Evolutionary conservation across 2,113 vertebrate species (phyloP).

Genomic region (Onychostruthus taczanowskii): DNA sequence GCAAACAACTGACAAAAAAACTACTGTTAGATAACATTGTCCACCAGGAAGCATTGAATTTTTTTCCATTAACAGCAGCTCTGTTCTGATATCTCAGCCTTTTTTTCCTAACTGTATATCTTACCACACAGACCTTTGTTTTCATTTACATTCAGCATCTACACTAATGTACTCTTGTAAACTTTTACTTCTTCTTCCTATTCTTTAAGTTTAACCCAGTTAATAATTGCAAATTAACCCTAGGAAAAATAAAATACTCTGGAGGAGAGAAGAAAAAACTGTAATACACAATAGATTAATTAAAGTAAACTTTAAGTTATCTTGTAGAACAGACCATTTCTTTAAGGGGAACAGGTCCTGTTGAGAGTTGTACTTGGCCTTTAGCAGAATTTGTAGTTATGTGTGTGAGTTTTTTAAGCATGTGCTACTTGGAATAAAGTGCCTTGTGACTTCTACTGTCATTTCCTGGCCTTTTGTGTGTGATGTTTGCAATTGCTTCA

Average conservation of each 20-base stretch:
- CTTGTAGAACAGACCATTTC: not conserved
- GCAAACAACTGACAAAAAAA: not conserved
- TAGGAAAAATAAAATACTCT: not conserved
- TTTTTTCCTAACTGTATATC: not conserved
- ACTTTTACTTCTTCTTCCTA: not conserved
- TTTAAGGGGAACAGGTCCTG: not conserved
- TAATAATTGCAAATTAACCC: not conserved
- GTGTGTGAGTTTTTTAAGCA: not conserved
- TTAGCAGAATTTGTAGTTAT: not conserved
- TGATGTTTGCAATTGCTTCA: not conserved
- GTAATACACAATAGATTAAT: not conserved
- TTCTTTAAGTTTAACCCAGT: not conserved
- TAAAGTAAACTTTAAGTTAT: not conserved
- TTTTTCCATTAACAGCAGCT: not conserved
- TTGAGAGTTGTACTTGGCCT: not conserved
- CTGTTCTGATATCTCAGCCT: not conserved
- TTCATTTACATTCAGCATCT: not conserved
- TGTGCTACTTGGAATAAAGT: not conserved
- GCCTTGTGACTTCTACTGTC: not conserved
- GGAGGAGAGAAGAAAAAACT: not conserved
- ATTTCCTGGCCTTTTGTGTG: not conserved
- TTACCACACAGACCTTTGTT: not conserved
- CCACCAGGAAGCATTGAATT: not conserved
- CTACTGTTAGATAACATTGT: not conserved
- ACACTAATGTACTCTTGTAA: not conserved